Conservation (phyloP, 1,140 invertebrate genomes). For the Drosophila seguyi region DNA sequence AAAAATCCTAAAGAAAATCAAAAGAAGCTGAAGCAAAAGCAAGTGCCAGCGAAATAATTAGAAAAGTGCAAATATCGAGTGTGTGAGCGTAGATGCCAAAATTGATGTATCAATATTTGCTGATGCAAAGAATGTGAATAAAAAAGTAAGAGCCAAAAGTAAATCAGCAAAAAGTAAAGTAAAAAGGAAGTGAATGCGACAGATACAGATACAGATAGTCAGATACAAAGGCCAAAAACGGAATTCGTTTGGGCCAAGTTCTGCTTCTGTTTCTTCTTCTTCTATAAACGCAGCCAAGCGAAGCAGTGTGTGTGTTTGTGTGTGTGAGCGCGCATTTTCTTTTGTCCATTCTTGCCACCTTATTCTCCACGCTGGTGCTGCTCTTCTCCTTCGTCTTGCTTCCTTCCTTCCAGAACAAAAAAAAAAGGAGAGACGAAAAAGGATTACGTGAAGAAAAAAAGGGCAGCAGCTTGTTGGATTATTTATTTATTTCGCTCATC, state of each 20-base stretch:
- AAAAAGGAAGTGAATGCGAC: constrained; percentile 73
- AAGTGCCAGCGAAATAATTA: constrained; percentile 47
- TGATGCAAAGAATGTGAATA: constrained; percentile 58
- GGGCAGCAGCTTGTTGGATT: constrained; percentile 39
- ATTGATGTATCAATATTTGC: constrained; percentile 63
- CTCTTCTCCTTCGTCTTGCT: constrained; percentile 19
- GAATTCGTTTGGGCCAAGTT: constrained; percentile 77
- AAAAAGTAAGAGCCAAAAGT: constrained; percentile 39
- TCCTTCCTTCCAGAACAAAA: constrained; percentile 13
- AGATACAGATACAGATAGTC: constrained; percentile 74
- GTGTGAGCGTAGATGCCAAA: constrained; percentile 6
- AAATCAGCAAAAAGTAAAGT: constrained; percentile 25
- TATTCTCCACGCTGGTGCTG: constrained; percentile 23
- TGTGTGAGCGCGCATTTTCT: constrained; percentile 65
- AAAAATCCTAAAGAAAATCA: constrained; percentile 17
- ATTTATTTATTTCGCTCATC: constrained; percentile 20
- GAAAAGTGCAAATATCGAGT: constrained; percentile 38
- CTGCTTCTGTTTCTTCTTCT: constrained; percentile 25
- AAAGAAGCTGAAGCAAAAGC: constrained; percentile 48
- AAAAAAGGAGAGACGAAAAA: constrained; percentile 33
- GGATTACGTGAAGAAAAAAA: constrained; percentile 33
- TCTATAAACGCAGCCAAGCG: constrained; percentile 69
- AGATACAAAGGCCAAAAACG: constrained; percentile 55
- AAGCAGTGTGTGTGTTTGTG: constrained; percentile 42
- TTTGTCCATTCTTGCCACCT: constrained; percentile 65